These are phyloP conservation scores for Heliconius erato DNA, from an alignment of 2,888 invertebrate genomes.

Conservation along the genomic window DNA sequence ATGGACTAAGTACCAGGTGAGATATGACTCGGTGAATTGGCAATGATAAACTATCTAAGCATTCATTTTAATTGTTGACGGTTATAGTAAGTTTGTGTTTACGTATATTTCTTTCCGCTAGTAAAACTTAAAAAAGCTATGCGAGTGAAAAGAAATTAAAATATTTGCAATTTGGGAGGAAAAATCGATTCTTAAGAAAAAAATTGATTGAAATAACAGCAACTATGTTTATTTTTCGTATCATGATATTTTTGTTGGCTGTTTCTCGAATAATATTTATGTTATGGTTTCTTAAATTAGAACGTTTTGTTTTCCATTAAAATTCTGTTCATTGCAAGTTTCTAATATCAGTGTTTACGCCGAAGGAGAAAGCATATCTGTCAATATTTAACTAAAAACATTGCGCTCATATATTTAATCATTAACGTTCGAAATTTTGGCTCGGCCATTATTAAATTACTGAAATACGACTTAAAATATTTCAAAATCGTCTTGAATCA, in stretches of 20 bases:
- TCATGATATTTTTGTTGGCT: slow-evolving; percentile 41
- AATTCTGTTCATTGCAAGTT: slow-evolving; percentile 31
- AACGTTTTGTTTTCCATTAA: slow-evolving; percentile 47
- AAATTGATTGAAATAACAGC: slow-evolving; percentile 17
- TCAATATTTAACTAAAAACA: slow-evolving; percentile 12
- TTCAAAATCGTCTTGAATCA: not conserved
- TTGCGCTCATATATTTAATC: not conserved
- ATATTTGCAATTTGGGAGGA: not conserved
- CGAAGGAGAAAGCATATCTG: slow-evolving; percentile 34
- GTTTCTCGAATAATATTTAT: slow-evolving; percentile 44
- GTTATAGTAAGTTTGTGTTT: not conserved
- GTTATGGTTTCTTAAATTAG: slow-evolving; percentile 44
- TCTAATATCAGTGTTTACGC: slow-evolving; percentile 36
- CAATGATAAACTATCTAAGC: slow-evolving; percentile 18
- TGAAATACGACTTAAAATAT: not conserved
- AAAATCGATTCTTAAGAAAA: not conserved
- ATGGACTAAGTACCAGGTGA: slow-evolving; percentile 30
- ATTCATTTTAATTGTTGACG: slow-evolving; percentile 15
- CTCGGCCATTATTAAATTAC: not conserved
- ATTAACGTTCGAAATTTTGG: not conserved
- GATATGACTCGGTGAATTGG: slow-evolving; percentile 24
- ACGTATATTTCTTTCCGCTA: not conserved
- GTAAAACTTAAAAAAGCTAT: not conserved
- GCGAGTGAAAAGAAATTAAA: not conserved
- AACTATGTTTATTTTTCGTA: slow-evolving; percentile 27